These are phyloP conservation scores for Perccottus glenii DNA, from an alignment of 2,113 vertebrate species.

Conservation along the genomic window DNA sequence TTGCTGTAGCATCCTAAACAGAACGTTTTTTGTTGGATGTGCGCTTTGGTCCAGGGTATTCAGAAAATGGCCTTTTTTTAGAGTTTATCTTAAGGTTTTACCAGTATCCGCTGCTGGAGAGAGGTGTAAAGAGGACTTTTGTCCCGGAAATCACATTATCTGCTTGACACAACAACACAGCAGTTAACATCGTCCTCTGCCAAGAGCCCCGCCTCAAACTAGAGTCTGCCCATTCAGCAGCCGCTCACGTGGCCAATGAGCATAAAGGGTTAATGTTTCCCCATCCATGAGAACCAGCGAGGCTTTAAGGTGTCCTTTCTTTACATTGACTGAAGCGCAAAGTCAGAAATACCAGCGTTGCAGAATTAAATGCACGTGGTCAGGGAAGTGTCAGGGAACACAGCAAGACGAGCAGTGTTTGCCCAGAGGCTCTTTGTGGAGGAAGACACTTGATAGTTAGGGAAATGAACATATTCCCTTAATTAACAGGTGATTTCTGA, in stretches of 20 bases:
- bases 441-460: background rate
- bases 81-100: constrained; percentile 48
- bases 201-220: constrained; percentile 34
- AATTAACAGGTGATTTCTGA: background rate
- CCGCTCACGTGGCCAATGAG: constrained; percentile 44
- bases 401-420: constrained; percentile 7
- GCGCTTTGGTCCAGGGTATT: constrained; percentile 33
- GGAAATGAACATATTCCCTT: background rate
- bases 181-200: constrained; percentile 41
- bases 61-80: constrained; percentile 35
- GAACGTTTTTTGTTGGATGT: constrained; percentile 18
- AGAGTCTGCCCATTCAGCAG: constrained; percentile 49
- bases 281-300: constrained; percentile 59
- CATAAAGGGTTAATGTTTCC: constrained; percentile 64
- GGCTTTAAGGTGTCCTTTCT: constrained; percentile 53
- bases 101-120: constrained; percentile 25
- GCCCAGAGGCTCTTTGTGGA: constrained; percentile 16
- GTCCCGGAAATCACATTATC: constrained; percentile 71
- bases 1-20: constrained; percentile 33
- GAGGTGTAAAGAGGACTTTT: constrained; percentile 42
- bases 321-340: constrained; percentile 48
- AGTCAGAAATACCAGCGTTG: constrained; percentile 66
- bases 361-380: constrained; percentile 62
- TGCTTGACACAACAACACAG: constrained; percentile 61
- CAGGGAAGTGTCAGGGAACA: constrained; percentile 16